Base-by-base conservation (phyloP, 2,797 vertebrate species). In the Merluccius polli region DNA sequence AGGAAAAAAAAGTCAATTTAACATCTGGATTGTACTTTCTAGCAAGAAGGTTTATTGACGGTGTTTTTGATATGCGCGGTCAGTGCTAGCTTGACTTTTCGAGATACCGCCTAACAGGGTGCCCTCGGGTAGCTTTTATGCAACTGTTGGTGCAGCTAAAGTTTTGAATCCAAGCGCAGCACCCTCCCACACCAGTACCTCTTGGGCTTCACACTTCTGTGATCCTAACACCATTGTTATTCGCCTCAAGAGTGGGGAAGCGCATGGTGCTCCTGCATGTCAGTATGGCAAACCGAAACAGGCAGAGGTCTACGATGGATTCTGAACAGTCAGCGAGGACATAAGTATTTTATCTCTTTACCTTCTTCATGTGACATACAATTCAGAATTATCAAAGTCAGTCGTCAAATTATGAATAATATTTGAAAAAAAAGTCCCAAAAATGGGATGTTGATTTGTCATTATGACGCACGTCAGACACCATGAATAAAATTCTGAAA, bases 71-170 rank as follows among this genome's bases (percentile, higher is more conserved):
- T 85, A 80, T 85, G 85, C 12, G 21, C 70, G 72, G 82, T 79
- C 86, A 82, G 77, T 78, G 44, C 70, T 63, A 35, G 52, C 33
- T 65, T 86, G 87, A 90, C 90, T 89, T 92, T 90, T 87, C 81
- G 72, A 78, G 85, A 16, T 30, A 30, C 73, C 29, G 83, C 90
- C 85, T 85, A 81, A 84, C 89, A 88, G 87, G 85, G 86, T 87
- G 83, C 81, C 86, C 83, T 80, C 78, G 82, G 89, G 87, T 85
- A 85, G 81, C 68, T 85, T 86, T 87, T 86, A 88, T 83, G 85
- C 79, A 76, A 73, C 81, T 33, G 74, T 76, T 82, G 86, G 81
- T 82, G 82, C 76, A 18, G 71, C 68, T 76, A 87, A 86, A 90
- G 86, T 82, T 86, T 80, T 73, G 74, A 63, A 76, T 9, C n/a